Evolutionary conservation across 2,888 invertebrate genomes (phyloP).

Genomic region (Tryphoninae sp.): DNA sequence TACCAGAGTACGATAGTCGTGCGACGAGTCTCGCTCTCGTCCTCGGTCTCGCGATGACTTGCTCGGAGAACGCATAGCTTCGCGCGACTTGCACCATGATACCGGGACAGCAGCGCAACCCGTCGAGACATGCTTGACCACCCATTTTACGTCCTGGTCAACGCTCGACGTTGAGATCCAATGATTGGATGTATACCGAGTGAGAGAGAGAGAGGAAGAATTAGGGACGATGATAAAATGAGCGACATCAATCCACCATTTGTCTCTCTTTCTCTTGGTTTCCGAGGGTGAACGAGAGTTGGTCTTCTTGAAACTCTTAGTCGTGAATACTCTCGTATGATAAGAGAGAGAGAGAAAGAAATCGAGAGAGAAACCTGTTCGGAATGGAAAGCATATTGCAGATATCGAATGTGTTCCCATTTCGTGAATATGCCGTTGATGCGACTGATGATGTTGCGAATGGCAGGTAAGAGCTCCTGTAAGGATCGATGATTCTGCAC

Average conservation of each 20-base stretch:
- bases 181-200: slow-evolving; percentile 51
- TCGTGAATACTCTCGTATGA: slow-evolving; percentile 1
- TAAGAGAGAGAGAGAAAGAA: slow-evolving; percentile 6
- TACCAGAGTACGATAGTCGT: slow-evolving; percentile 33
- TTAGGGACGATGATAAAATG: slow-evolving; percentile 57
- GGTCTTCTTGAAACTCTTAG: slow-evolving; percentile 29
- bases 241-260: slow-evolving; percentile 52
- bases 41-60: slow-evolving; percentile 60
- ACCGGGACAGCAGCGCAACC: slow-evolving; percentile 42
- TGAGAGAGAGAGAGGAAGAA: slow-evolving; percentile 22
- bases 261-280: slow-evolving; percentile 37
- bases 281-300: slow-evolving; percentile 35
- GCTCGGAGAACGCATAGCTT: slow-evolving; percentile 66
- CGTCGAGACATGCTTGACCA: slow-evolving; percentile 71
- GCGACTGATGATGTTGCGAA: slow-evolving; percentile 50
- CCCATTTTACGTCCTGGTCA: slow-evolving; percentile 75
- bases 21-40: slow-evolving; percentile 54
- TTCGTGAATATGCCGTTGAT: slow-evolving; percentile 27
- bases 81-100: slow-evolving; percentile 47
- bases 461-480: slow-evolving; percentile 49
- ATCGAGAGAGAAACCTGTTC: slow-evolving; percentile 33
- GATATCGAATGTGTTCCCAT: slow-evolving; percentile 18
- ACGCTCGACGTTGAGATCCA: slow-evolving; percentile 76
- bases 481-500: slow-evolving; percentile 42
- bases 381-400: slow-evolving; percentile 41